phyloP scores from a whole-genome alignment of 2,113 vertebrate species.

The Pelecanus crispus region DNA sequence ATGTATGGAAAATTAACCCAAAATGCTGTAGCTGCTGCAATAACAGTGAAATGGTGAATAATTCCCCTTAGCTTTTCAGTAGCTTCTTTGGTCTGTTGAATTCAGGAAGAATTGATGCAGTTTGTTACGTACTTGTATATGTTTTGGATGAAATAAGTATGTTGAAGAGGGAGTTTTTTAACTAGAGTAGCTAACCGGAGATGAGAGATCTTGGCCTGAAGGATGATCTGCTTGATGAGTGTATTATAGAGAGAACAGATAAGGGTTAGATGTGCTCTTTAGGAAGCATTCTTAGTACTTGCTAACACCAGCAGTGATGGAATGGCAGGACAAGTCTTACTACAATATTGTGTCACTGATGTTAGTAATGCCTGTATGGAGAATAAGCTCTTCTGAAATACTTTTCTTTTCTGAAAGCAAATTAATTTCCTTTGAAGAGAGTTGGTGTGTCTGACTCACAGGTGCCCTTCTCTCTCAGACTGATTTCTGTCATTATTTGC shows the following conservation, averaged over 20 bases:
- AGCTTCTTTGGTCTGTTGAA: background rate
- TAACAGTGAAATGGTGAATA: background rate
- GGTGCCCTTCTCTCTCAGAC: background rate
- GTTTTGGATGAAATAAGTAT: background rate
- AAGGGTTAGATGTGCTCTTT: background rate
- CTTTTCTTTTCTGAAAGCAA: constrained; percentile 38
- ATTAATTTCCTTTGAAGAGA: constrained; percentile 1
- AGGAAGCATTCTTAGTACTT: background rate
- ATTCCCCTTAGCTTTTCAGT: background rate
- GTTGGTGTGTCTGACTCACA: background rate
- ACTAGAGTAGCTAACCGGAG: background rate
- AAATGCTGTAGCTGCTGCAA: background rate
- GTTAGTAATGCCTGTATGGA: constrained; percentile 7
- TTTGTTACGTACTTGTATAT: background rate
- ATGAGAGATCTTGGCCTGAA: background rate
- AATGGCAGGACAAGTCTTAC: background rate
- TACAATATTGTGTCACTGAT: background rate
- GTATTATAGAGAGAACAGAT: background rate
- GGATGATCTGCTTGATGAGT: background rate
- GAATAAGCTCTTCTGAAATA: constrained; percentile 13
- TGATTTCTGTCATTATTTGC: constrained; percentile 30
- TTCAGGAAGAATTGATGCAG: background rate
- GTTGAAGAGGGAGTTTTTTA: background rate
- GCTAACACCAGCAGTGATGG: background rate
- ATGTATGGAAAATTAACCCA: background rate